Conservation (phyloP, 2,888 invertebrate genomes). For the Spisula solida region DNA sequence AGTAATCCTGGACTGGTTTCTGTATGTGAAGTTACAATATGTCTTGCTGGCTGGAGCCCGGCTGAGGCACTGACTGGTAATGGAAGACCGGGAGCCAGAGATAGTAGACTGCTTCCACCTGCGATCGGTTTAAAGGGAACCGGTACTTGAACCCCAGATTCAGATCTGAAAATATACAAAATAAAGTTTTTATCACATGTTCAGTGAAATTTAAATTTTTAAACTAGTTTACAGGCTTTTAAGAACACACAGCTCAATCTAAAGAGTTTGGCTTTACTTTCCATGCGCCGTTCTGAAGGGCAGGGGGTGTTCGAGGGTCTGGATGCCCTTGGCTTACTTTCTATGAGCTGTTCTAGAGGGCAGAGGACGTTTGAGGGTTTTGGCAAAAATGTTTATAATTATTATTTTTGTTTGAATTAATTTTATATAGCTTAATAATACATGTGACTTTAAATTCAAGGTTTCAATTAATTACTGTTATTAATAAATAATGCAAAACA, state of each 20-base stretch:
- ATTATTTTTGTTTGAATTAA: too few species aligned
- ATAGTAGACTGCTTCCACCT: conserved; percentile 60
- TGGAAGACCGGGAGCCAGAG: conserved; percentile 45
- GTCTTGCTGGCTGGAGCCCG: conserved; percentile 52
- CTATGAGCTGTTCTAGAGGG: too few species aligned
- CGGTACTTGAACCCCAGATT: conserved; percentile 68
- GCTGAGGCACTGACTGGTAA: conserved; percentile 43
- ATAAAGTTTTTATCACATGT: not conserved
- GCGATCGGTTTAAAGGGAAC: conserved; percentile 72
- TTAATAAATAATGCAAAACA: too few species aligned
- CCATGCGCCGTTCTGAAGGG: too few species aligned
- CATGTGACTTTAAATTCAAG: too few species aligned
- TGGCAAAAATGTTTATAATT: too few species aligned
- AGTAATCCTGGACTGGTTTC: conserved; percentile 51
- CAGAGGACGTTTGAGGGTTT: too few species aligned
- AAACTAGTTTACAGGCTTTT: not conserved
- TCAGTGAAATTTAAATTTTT: not conserved
- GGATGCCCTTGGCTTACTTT: too few species aligned
- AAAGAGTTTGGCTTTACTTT: not conserved
- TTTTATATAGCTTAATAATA: too few species aligned
- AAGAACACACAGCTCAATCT: not conserved
- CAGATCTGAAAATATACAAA: conserved; percentile 51
- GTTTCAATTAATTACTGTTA: too few species aligned
- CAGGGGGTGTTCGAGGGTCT: too few species aligned
- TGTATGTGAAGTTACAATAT: conserved; percentile 53